Conservation (phyloP, 2,888 invertebrate genomes). For the Eustalomyia histrio region DNA sequence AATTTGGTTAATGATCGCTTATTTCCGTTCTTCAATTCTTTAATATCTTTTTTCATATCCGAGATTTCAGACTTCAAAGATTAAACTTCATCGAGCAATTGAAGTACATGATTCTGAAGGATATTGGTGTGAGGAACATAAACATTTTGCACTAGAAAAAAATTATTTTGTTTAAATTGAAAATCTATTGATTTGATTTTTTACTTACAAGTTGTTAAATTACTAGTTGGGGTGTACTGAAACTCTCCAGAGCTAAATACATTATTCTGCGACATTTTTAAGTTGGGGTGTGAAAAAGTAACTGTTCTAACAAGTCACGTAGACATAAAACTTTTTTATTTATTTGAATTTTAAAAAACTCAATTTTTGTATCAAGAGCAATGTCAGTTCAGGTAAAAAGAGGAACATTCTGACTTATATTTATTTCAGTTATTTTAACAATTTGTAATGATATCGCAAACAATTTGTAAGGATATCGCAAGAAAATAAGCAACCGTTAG, state of each 20-base stretch:
- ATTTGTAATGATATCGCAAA: conserved; percentile 38
- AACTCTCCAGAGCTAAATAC: conserved; percentile 31
- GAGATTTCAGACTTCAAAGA: too few relatives aligned
- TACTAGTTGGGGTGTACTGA: conserved; percentile 30
- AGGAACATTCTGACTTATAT: conserved; percentile 27
- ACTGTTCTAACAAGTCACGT: conserved; percentile 23
- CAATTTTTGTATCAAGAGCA: conserved; percentile 40
- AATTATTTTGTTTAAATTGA: too few relatives aligned
- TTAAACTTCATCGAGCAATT: background rate
- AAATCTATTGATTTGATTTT: too few relatives aligned
- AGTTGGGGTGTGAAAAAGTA: conserved; percentile 36
- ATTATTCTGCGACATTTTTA: conserved; percentile 44
- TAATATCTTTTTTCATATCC: background rate
- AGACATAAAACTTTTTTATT: conserved; percentile 44
- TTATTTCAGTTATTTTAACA: conserved; percentile 49
- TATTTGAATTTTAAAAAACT: conserved; percentile 53
- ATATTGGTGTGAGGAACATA: background rate
- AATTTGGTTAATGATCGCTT: background rate
- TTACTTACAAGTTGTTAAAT: conserved; percentile 50
- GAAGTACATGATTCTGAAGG: background rate
- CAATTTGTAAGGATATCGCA: too few relatives aligned
- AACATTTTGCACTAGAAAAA: background rate
- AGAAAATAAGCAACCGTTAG: conserved; percentile 36
- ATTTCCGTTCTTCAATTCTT: background rate
- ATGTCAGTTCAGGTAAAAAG: conserved; percentile 46